Evolutionary conservation across 1,140 invertebrate genomes (phyloP), one percentile per base, ranked within the genome.

Genomic region (Caerostris darwini): DNA sequence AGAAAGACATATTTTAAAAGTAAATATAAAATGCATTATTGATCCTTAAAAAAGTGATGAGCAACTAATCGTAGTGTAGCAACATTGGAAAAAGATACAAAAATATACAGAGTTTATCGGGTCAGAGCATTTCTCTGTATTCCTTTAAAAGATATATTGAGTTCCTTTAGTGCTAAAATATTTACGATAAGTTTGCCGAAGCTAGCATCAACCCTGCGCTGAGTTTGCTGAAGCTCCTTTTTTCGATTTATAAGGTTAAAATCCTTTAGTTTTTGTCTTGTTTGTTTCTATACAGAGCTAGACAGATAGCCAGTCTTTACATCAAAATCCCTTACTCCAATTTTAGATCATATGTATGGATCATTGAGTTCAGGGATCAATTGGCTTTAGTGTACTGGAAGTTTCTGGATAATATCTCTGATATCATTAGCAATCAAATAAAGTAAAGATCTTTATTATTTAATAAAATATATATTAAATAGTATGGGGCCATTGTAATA

Each of bases 291-390:
- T 58, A 64, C 34, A 64, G 50, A 88, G 14, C 86, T 34, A 71
- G 88, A 90, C n/a, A 77, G 88, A 90, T 90, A 77, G 88, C 34
- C 54, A 5, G 67, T 67, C 54, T 59, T 71, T 34, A 69, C 54
- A 19, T 34, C 53, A 50, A 34, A 77, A 77, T 69, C 69, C 64
- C 69, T 3, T n/a, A 77, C 67, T 90, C 64, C n/a, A 50, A 58
- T 77, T 77, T 50, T 53, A 19, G 53, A 90, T 19, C 57, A 85
- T 77, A 53, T 10, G 71, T 2, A 53, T 50, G 34, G 34, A 12
- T 53, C 8, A 14, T 77, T 53, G 50, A 12, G 0, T 12, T 0
- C 5, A 77, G 3, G 10, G 50, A 50, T 77, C 71, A 50, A 77
- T 77, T 77, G 10, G 8, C 34, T 50, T 12, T 50, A 12, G 8